Percentiles rank a stretch among this genome's conserved stretches.
Evolutionary conservation across 1,140 invertebrate genomes (phyloP).

Genomic region (Idris sp.): DNA sequence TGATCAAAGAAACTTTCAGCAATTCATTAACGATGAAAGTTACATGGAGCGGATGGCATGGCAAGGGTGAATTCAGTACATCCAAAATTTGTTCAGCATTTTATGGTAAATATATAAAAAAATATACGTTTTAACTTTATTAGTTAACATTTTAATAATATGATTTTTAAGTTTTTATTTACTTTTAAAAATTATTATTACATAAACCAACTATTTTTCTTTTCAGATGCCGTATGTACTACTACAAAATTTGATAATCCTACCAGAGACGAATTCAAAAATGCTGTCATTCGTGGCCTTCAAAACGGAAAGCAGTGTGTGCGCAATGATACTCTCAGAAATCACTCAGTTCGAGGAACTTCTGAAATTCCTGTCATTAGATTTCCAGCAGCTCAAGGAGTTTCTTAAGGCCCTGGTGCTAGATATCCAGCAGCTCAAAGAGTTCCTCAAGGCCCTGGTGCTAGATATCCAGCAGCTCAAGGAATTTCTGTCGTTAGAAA

Average conservation of each 20-base stretch:
- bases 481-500: too few species aligned
- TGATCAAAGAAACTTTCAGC: slow-evolving; percentile 8
- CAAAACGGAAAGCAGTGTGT: slow-evolving; percentile 6
- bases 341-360: too few species aligned
- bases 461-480: too few species aligned
- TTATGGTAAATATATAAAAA: slow-evolving; percentile 16
- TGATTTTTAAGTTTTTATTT: not conserved
- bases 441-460: too few species aligned
- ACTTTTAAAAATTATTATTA: too few species aligned
- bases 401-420: too few species aligned
- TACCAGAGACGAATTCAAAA: slow-evolving; percentile 8
- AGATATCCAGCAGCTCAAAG: too few species aligned
- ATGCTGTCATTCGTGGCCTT: not conserved
- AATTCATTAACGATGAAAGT: not conserved
- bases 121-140: too few species aligned
- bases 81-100: slow-evolving; percentile 5
- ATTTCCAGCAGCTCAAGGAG: too few species aligned
- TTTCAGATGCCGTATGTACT: slow-evolving; percentile 1
- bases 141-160: not conserved
- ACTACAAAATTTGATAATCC: slow-evolving; percentile 1
- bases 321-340: too few species aligned
- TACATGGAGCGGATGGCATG: slow-evolving; percentile 10
- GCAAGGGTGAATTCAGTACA: not conserved
- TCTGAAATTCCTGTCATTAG: too few species aligned
- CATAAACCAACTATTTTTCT: too few species aligned